Evolutionary conservation across 2,888 invertebrate genomes (phyloP).

Genomic region (Pegoplata infirma): DNA sequence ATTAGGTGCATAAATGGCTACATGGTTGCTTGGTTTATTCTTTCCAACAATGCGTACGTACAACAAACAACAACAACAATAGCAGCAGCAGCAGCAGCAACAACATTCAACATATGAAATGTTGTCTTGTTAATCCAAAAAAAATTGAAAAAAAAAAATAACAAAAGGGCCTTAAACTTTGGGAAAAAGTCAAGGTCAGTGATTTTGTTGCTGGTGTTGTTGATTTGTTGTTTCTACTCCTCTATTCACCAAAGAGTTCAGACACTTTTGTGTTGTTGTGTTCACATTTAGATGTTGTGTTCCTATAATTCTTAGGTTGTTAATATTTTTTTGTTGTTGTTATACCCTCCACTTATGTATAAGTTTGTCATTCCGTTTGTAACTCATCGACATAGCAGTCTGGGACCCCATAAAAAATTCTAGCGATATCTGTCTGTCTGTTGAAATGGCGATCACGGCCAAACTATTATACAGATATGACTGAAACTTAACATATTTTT

Average conservation of each 20-base stretch:
- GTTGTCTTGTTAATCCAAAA: conserved; percentile 19
- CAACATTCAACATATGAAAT: background rate
- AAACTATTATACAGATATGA: no score
- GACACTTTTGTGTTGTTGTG: conserved; percentile 7
- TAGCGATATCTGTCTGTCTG: no score
- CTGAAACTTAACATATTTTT: no score
- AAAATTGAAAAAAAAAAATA: conserved; percentile 21
- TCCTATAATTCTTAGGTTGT: conserved; percentile 31
- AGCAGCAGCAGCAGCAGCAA: no score
- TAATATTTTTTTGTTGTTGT: background rate
- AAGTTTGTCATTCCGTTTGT: no score
- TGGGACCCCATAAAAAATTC: no score
- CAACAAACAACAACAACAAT: no score
- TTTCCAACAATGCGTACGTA: conserved; percentile 50
- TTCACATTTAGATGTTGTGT: conserved; percentile 1
- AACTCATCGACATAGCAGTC: no score
- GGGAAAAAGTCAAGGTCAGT: conserved; percentile 75
- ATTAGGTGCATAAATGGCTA: conserved; percentile 30
- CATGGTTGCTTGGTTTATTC: conserved; percentile 32
- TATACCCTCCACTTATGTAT: no score
- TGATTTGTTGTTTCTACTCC: background rate
- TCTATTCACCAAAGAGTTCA: conserved; percentile 35
- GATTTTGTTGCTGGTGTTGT: conserved; percentile 47
- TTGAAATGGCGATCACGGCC: no score
- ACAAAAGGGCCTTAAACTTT: conserved; percentile 76